Conservation (phyloP, 1,140 invertebrate genomes). For the Drosophila pectinifera region DNA sequence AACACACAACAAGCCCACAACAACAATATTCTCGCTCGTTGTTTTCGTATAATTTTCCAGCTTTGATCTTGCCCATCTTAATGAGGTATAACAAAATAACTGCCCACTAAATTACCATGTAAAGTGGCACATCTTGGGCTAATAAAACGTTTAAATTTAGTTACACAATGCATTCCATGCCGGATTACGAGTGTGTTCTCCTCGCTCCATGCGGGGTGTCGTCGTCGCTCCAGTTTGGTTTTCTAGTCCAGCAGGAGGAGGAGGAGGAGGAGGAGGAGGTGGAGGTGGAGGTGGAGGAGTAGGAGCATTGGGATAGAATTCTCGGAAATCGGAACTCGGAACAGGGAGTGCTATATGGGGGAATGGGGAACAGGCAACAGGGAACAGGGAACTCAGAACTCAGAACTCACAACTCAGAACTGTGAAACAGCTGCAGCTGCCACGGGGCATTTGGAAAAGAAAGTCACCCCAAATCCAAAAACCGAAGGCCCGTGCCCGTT, state of each 20-base stretch:
- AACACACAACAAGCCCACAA: conserved; percentile 1
- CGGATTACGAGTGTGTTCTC: conserved; percentile 28
- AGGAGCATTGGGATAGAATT: conserved; percentile 16
- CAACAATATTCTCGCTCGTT: conserved; percentile 12
- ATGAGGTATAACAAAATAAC: conserved; percentile 46
- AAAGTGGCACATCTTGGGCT: conserved; percentile 46
- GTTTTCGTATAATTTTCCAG: conserved; percentile 23
- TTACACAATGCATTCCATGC: conserved; percentile 46
- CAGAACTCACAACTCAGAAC: conserved; percentile 7
- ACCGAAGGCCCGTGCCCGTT: conserved; percentile 6
- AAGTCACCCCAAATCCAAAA: conserved; percentile 63
- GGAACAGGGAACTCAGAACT: conserved; percentile 1
- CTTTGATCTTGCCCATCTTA: conserved; percentile 39
- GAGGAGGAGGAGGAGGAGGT: conserved; percentile 1
- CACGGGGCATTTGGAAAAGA: conserved; percentile 67
- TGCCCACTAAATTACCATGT: conserved; percentile 45
- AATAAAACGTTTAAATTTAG: conserved; percentile 54
- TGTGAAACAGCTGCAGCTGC: conserved; percentile 51
- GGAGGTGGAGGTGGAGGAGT: not conserved
- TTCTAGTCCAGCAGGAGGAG: conserved; percentile 1
- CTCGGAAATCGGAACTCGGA: conserved; percentile 32
- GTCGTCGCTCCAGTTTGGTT: conserved; percentile 38
- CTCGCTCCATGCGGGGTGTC: conserved; percentile 15
- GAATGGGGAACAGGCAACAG: conserved; percentile 5
- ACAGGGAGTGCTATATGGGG: conserved; percentile 6